A percentile compares a stretch with the other conserved stretches of the same genome.
Conservation (phyloP, 2,797 vertebrate genomes). For the Danio kyathit region DNA sequence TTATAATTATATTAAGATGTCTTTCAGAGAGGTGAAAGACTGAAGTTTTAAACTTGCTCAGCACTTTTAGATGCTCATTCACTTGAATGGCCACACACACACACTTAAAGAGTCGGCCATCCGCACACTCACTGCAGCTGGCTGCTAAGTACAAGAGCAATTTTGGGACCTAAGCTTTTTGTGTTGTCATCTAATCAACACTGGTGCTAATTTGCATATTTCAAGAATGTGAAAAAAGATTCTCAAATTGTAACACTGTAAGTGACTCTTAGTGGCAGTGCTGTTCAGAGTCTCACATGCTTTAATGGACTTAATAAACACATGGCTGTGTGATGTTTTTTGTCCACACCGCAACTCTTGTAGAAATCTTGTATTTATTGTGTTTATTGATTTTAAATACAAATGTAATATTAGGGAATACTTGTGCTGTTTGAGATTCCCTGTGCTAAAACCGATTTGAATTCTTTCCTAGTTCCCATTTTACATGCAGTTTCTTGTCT, state of each 20-base stretch:
- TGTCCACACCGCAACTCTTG: not conserved
- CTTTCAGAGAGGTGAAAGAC: conserved; percentile 26
- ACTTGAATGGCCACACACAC: not conserved
- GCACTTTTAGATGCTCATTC: conserved; percentile 1
- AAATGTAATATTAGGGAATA: not conserved
- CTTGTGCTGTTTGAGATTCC: not conserved
- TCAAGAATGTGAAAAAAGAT: not conserved
- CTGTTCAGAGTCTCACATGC: not conserved
- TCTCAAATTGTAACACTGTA: not conserved
- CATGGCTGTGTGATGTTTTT: not conserved
- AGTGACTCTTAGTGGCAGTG: not conserved
- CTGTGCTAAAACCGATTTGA: not conserved
- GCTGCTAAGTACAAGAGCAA: not conserved
- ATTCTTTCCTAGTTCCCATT: conserved; percentile 14
- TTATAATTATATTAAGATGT: conserved; percentile 25
- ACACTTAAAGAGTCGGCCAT: not conserved
- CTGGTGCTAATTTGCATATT: not conserved
- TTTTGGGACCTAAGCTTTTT: conserved; percentile 14
- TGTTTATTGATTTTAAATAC: not conserved
- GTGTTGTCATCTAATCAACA: not conserved
- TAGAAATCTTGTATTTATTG: not conserved
- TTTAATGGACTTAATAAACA: not conserved
- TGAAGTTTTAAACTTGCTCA: conserved; percentile 9
- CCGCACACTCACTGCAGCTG: not conserved
- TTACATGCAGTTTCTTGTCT: conserved; percentile 9